Evolutionary conservation across 2,797 vertebrate genomes (phyloP).

Genomic region (Gallinago solitaria): DNA sequence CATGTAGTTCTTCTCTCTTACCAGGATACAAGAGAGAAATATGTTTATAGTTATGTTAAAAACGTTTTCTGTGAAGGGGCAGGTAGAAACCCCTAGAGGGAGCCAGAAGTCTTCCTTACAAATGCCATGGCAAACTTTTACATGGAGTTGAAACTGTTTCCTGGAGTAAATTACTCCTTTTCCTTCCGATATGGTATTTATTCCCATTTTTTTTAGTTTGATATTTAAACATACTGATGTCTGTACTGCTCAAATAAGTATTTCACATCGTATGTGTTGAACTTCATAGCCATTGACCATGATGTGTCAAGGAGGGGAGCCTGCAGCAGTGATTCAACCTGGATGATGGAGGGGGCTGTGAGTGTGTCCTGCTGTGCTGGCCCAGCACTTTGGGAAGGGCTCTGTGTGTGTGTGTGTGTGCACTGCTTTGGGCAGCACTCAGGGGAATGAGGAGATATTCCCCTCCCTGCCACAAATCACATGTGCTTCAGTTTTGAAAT

Average conservation of each 20-base stretch:
- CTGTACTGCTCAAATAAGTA: background rate
- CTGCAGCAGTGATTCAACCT: rapidly evolving
- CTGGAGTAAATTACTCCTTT: background rate
- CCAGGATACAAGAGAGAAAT: background rate
- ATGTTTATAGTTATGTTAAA: background rate
- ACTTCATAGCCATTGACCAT: background rate
- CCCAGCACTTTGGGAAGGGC: background rate
- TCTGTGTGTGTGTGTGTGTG: too few relatives aligned
- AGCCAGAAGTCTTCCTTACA: constrained; percentile 18
- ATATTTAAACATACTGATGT: background rate
- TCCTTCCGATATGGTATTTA: background rate
- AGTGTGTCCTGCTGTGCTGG: rapidly evolving
- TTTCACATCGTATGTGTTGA: background rate
- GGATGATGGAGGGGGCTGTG: background rate
- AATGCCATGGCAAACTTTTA: background rate
- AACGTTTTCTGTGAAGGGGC: background rate
- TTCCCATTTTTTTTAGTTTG: background rate
- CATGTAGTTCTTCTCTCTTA: background rate
- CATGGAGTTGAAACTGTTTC: background rate
- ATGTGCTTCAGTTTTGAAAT: background rate
- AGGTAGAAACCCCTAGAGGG: constrained; percentile 61
- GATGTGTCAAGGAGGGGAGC: background rate
- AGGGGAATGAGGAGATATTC: background rate
- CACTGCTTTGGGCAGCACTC: background rate
- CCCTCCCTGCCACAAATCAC: background rate